Evolutionary conservation across 2,113 vertebrate genomes (phyloP).

Genomic region (Oreochromis spilurus): DNA sequence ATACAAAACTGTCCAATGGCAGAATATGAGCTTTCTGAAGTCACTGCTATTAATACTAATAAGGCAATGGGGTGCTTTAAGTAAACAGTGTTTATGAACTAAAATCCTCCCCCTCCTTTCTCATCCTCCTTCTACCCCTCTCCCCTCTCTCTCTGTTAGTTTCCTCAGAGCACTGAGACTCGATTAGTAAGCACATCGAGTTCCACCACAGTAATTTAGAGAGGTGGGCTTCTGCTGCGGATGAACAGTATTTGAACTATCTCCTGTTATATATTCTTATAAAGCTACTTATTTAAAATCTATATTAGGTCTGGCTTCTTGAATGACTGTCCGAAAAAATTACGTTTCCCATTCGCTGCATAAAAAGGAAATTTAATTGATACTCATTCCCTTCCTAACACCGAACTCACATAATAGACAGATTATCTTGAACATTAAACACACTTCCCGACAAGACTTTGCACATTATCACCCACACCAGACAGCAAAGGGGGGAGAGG

Average conservation of each 20-base stretch:
- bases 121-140: background rate
- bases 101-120: background rate
- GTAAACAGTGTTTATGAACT: slow-evolving; percentile 68
- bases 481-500: slow-evolving; percentile 20
- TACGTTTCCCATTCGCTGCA: slow-evolving; percentile 1
- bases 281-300: slow-evolving; percentile 4
- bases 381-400: background rate
- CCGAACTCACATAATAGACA: slow-evolving; percentile 32
- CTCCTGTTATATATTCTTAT: slow-evolving; percentile 14
- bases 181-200: slow-evolving; percentile 53
- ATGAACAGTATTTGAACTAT: slow-evolving; percentile 10
- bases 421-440: slow-evolving; percentile 50
- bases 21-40: slow-evolving; percentile 74
- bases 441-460: slow-evolving; percentile 41
- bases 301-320: slow-evolving; percentile 9
- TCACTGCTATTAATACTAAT: slow-evolving; percentile 77
- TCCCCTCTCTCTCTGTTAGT: slow-evolving; percentile 1
- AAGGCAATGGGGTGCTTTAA: slow-evolving; percentile 56
- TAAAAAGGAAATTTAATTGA: slow-evolving; percentile 27
- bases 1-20: slow-evolving; percentile 72
- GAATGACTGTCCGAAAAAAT: slow-evolving; percentile 24
- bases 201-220: slow-evolving; percentile 11
- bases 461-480: slow-evolving; percentile 30
- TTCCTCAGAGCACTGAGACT: slow-evolving; percentile 28
- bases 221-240: background rate